Conservation (phyloP, 1,140 invertebrate species). For the Radopholus similis region DNA sequence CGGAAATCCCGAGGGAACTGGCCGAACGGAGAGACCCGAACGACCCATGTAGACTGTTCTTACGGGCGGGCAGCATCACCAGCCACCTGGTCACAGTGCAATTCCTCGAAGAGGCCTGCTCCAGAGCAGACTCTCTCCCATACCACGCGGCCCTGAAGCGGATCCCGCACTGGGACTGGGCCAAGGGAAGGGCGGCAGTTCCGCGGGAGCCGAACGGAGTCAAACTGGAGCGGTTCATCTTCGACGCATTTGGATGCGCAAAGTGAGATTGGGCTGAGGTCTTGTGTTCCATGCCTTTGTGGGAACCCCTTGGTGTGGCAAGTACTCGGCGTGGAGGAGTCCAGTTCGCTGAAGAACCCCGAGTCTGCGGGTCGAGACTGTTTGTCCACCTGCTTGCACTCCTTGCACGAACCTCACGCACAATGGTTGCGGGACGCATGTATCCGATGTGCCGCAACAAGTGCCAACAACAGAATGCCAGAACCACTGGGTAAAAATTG, state of each 20-base stretch:
- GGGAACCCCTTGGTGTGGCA: slow-evolving; percentile 87
- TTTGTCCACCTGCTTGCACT: slow-evolving; percentile 78
- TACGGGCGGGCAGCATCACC: slow-evolving; percentile 93
- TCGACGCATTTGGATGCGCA: slow-evolving; percentile 92
- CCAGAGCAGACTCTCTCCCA: slow-evolving; percentile 67
- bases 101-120: slow-evolving; percentile 70
- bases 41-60: slow-evolving; percentile 72
- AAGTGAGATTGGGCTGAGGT: slow-evolving; percentile 62
- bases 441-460: too few species aligned
- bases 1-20: slow-evolving; percentile 82
- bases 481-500: too few species aligned
- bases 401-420: slow-evolving; percentile 77
- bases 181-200: slow-evolving; percentile 69
- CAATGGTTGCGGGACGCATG: slow-evolving; percentile 78
- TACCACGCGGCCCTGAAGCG: slow-evolving; percentile 96
- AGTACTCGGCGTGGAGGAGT: slow-evolving; percentile 84
- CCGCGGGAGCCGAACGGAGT: slow-evolving; percentile 86
- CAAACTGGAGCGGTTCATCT: slow-evolving; percentile 98
- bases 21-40: slow-evolving; percentile 75
- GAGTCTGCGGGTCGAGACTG: slow-evolving; percentile 72
- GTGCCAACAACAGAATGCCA: too few species aligned
- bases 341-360: slow-evolving; percentile 91
- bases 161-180: slow-evolving; percentile 77
- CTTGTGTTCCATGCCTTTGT: too few species aligned
- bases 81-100: slow-evolving; percentile 91